A percentile compares a stretch with the other conserved stretches of the same genome.
Conservation (phyloP, 2,113 vertebrate species). For the Dipodomys spectabilis region DNA sequence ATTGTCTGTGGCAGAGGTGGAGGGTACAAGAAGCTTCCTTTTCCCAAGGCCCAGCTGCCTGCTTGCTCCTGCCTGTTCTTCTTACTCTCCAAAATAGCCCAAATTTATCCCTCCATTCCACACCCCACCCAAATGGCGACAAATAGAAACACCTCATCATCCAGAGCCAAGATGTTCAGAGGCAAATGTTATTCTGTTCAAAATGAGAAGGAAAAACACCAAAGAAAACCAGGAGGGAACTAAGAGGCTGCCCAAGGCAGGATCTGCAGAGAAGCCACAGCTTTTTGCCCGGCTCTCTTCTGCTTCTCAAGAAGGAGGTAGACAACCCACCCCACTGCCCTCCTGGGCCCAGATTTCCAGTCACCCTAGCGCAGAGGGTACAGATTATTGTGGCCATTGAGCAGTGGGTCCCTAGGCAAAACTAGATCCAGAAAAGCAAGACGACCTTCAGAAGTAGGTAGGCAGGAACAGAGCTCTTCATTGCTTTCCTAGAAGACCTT, state of each 20-base stretch:
- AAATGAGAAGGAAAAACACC: conserved; percentile 22
- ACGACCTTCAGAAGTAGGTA: not conserved
- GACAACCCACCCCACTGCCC: not conserved
- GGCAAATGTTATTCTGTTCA: conserved; percentile 63
- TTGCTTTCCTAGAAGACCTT: not conserved
- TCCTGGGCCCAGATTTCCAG: not conserved
- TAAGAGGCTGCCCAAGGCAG: not conserved
- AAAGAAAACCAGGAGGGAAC: not conserved
- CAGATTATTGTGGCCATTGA: not conserved
- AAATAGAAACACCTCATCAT: conserved; percentile 74
- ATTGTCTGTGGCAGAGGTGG: not conserved
- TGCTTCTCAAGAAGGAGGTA: not conserved
- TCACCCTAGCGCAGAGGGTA: not conserved
- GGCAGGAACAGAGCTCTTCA: not conserved
- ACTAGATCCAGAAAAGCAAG: not conserved
- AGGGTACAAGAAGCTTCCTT: not conserved
- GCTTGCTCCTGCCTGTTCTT: not conserved
- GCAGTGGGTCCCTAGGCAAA: not conserved
- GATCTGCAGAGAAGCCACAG: not conserved
- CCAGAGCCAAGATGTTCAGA: conserved; percentile 73
- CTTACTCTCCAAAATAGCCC: conserved; percentile 56
- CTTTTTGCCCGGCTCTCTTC: not conserved
- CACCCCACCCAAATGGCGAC: conserved; percentile 36
- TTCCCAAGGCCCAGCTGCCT: not conserved
- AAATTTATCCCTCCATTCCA: conserved; percentile 26